These are phyloP conservation scores for Eulemur macaco DNA, from an alignment of 2,113 vertebrate species.

Conservation along the genomic window DNA sequence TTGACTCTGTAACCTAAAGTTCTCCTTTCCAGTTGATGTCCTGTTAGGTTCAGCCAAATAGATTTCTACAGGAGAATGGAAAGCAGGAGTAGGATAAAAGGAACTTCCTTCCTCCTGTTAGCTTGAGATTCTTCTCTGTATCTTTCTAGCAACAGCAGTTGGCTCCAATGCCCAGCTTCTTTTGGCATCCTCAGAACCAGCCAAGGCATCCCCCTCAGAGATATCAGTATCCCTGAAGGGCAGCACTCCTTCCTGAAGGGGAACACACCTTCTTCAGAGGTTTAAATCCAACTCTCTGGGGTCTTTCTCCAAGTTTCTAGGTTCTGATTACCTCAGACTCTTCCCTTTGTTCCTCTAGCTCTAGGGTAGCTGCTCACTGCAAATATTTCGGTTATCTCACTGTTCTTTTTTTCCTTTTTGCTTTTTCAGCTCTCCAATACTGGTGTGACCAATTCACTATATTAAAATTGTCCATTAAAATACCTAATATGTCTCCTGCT, in stretches of 20 bases:
- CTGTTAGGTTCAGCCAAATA: background rate
- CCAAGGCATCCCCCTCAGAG: no score
- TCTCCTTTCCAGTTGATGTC: background rate
- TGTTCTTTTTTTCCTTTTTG: background rate
- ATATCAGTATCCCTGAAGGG: background rate
- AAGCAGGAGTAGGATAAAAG: background rate
- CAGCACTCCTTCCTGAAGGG: background rate
- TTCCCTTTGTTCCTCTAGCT: background rate
- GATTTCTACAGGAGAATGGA: background rate
- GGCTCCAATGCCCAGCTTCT: background rate
- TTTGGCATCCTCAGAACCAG: background rate
- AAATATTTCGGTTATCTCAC: background rate
- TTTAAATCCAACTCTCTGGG: background rate
- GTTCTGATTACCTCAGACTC: background rate
- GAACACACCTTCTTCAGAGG: background rate
- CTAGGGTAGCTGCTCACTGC: background rate
- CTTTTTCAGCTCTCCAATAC: background rate
- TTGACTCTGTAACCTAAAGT: background rate
- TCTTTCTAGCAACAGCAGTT: background rate
- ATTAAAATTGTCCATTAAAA: background rate
- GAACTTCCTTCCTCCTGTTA: background rate
- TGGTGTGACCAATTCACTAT: background rate
- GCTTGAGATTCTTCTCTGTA: background rate
- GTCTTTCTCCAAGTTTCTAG: background rate
- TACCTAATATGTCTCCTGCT: background rate